Conservation (phyloP, 2,113 vertebrate genomes). For the Microtus richardsoni region DNA sequence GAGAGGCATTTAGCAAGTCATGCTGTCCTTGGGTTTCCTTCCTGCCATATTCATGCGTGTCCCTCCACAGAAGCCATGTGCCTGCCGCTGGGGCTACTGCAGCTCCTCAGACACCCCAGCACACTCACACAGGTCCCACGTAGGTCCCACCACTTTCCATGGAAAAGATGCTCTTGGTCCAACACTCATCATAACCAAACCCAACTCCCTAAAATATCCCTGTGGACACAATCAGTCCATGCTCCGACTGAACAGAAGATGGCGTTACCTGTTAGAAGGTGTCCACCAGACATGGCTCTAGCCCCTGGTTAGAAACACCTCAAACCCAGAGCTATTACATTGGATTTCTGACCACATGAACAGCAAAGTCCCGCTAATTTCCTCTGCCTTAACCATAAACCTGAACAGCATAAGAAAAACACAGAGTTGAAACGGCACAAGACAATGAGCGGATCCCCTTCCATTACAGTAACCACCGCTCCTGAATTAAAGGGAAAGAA, state of each 20-base stretch:
- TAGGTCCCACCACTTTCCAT: background rate
- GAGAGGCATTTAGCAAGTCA: background rate
- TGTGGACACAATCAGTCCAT: background rate
- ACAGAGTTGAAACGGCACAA: background rate
- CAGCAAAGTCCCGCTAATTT: slow-evolving; percentile 4
- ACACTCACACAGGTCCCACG: background rate
- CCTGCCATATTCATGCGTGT: background rate
- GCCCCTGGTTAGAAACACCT: slow-evolving; percentile 26
- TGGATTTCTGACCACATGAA: slow-evolving; percentile 48
- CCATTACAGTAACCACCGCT: background rate
- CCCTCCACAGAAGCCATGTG: background rate
- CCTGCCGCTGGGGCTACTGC: too few relatives aligned
- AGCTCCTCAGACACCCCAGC: background rate
- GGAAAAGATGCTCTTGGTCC: background rate
- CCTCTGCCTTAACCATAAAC: background rate
- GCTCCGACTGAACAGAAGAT: background rate
- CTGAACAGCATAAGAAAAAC: background rate
- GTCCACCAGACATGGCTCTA: background rate
- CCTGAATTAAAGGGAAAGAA: slow-evolving; percentile 56
- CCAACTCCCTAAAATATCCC: background rate
- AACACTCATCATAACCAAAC: background rate
- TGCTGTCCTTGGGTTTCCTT: background rate
- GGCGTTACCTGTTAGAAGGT: background rate
- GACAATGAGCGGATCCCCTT: slow-evolving; percentile 11
- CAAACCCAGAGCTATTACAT: slow-evolving; percentile 13